Evolutionary conservation across 2,888 invertebrate species (phyloP).

Genomic region (Ernsta delagoae): DNA sequence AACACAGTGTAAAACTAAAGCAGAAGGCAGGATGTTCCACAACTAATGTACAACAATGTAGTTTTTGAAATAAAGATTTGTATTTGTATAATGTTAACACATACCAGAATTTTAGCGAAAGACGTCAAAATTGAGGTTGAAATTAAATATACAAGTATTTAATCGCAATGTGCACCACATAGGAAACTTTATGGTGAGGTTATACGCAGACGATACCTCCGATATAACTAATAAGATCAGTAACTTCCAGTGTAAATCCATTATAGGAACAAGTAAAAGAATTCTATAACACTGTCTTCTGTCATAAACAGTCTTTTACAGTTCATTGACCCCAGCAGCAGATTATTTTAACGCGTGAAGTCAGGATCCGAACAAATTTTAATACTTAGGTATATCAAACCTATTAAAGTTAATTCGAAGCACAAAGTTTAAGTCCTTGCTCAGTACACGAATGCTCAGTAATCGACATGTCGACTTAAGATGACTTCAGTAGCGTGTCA

Average conservation of each 20-base stretch:
- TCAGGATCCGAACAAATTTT: too few species aligned
- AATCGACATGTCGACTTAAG: slow-evolving; percentile 15
- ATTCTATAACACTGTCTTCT: not conserved
- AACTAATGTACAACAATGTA: too few species aligned
- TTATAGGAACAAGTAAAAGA: slow-evolving; percentile 1
- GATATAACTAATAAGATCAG: slow-evolving; percentile 46
- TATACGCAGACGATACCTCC: slow-evolving; percentile 56
- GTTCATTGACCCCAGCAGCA: not conserved
- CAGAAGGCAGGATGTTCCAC: too few species aligned
- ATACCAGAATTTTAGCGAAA: slow-evolving; percentile 46
- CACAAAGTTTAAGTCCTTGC: too few species aligned
- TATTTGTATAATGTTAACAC: slow-evolving; percentile 42
- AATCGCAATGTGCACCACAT: slow-evolving; percentile 51
- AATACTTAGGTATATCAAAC: too few species aligned
- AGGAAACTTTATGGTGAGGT: slow-evolving; percentile 52
- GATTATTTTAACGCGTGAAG: too few species aligned
- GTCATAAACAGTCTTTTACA: too few species aligned
- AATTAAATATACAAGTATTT: slow-evolving; percentile 49
- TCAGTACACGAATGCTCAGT: too few species aligned
- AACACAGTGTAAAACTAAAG: too few species aligned
- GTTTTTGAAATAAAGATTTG: too few species aligned
- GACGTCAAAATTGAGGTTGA: slow-evolving; percentile 51
- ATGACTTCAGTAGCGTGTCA: not conserved
- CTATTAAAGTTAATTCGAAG: too few species aligned
- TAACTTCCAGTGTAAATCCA: slow-evolving; percentile 24